A percentile compares a stretch with the other conserved stretches of the same genome.
Conservation (phyloP, 2,113 vertebrate species). For the Aphyosemion australe region DNA sequence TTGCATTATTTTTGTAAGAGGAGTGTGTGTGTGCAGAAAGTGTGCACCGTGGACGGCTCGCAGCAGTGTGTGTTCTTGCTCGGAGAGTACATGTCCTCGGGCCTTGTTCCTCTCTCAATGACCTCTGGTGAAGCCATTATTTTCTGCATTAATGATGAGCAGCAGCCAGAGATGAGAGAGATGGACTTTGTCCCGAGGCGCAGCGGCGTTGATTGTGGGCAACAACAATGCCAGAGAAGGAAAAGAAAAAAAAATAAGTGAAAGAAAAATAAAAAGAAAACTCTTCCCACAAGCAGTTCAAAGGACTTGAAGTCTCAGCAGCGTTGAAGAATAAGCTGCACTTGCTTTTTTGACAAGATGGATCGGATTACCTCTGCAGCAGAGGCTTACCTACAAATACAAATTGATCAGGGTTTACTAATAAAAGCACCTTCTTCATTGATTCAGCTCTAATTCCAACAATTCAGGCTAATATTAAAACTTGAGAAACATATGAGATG, state of each 20-base stretch:
- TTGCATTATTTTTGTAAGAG: constrained; percentile 34
- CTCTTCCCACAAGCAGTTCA: constrained; percentile 74
- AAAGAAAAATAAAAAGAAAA: constrained; percentile 48
- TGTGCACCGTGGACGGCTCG: constrained; percentile 67
- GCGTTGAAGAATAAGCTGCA: constrained; percentile 64
- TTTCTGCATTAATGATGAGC: constrained; percentile 81
- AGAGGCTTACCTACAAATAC: constrained; percentile 16
- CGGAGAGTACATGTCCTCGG: constrained; percentile 70
- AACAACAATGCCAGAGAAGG: constrained; percentile 62
- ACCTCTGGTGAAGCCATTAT: constrained; percentile 81
- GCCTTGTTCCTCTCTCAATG: constrained; percentile 71
- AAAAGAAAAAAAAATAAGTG: constrained; percentile 20
- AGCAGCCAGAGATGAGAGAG: constrained; percentile 77
- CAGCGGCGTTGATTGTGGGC: constrained; percentile 72
- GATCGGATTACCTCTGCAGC: constrained; percentile 71
- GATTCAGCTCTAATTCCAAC: constrained; percentile 6
- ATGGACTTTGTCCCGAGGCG: constrained; percentile 77
- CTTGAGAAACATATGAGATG: constrained; percentile 1
- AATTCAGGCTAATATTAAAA: neutral
- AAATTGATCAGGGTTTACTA: constrained; percentile 45
- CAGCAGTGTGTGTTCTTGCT: constrained; percentile 74
- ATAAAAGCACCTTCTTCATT: constrained; percentile 18
- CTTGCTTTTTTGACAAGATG: constrained; percentile 64
- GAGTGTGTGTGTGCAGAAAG: constrained; percentile 62
- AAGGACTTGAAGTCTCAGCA: constrained; percentile 51